phyloP scores from a whole-genome alignment of 2,888 invertebrate genomes.

The Cheilosia variabilis region DNA sequence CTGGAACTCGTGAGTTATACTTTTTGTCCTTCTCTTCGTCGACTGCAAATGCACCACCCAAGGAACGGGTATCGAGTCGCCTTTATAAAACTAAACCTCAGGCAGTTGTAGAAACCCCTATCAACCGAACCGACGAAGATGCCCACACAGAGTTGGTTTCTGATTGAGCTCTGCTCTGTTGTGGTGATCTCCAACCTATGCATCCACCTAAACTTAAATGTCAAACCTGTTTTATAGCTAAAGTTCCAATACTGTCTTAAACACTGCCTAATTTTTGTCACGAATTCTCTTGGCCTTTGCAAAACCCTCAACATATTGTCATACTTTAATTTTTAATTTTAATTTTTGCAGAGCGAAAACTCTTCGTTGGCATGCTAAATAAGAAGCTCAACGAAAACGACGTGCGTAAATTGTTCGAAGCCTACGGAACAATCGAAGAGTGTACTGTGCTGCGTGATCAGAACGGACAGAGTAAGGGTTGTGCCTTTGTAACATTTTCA shows the following conservation, averaged over 20 bases:
- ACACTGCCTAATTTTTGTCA: too few species aligned
- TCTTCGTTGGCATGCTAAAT: constrained; percentile 99
- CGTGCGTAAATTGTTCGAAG: constrained; percentile 95
- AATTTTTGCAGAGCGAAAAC: constrained; percentile 92
- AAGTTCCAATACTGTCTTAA: not conserved
- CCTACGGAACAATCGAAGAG: constrained; percentile 98
- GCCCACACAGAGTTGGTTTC: too few species aligned
- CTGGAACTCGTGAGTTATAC: too few species aligned
- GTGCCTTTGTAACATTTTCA: constrained; percentile 99
- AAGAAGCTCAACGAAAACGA: constrained; percentile 98
- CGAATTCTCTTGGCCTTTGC: not conserved
- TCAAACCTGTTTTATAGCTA: not conserved
- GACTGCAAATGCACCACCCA: too few species aligned
- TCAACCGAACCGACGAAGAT: too few species aligned
- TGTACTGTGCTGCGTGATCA: constrained; percentile 98
- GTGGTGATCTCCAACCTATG: too few species aligned
- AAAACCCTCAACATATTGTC: not conserved
- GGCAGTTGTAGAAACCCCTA: too few species aligned
- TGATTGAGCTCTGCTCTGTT: too few species aligned
- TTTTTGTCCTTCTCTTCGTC: too few species aligned
- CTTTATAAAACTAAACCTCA: too few species aligned
- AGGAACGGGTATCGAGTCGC: too few species aligned
- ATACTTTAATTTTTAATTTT: not conserved
- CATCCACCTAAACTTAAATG: too few species aligned
- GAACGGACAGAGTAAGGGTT: constrained; percentile 98